phyloP scores from a whole-genome alignment of 2,113 vertebrate genomes.

The Sander lucioperca region DNA sequence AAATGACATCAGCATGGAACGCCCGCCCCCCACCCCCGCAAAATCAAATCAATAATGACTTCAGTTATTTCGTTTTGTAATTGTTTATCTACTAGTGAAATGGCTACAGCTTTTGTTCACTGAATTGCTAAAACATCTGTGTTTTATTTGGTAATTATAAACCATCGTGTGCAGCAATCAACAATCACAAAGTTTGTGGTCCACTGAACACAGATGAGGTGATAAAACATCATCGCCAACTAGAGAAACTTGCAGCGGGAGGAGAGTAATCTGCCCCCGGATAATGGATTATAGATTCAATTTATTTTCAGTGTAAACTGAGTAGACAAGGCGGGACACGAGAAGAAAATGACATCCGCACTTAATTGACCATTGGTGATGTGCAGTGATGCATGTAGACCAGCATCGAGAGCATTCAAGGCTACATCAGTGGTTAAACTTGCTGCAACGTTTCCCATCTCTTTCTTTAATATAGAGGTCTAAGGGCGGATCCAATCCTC shows the following conservation, averaged over 20 bases:
- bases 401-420: slow-evolving; percentile 32
- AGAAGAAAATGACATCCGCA: slow-evolving; percentile 69
- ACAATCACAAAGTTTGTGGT: slow-evolving; percentile 65
- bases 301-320: slow-evolving; percentile 72
- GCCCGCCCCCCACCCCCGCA: too few species aligned
- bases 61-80: not conserved
- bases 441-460: slow-evolving; percentile 5
- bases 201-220: slow-evolving; percentile 68
- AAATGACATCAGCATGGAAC: slow-evolving; percentile 36
- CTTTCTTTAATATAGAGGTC: slow-evolving; percentile 7
- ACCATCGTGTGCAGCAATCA: slow-evolving; percentile 62
- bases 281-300: slow-evolving; percentile 78
- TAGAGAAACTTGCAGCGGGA: slow-evolving; percentile 41
- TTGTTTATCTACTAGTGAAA: not conserved
- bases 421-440: slow-evolving; percentile 1
- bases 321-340: slow-evolving; percentile 58
- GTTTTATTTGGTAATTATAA: slow-evolving; percentile 62
- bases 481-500: not conserved
- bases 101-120: slow-evolving; percentile 32
- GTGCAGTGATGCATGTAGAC: slow-evolving; percentile 49
- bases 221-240: slow-evolving; percentile 71
- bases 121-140: slow-evolving; percentile 36
- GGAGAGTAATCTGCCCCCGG: slow-evolving; percentile 57
- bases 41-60: slow-evolving; percentile 29
- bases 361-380: slow-evolving; percentile 74